A percentile compares a stretch with the other conserved stretches of the same genome.
Evolutionary conservation across 2,888 invertebrate genomes (phyloP).

Genomic region (Trichogramma evanescens): DNA sequence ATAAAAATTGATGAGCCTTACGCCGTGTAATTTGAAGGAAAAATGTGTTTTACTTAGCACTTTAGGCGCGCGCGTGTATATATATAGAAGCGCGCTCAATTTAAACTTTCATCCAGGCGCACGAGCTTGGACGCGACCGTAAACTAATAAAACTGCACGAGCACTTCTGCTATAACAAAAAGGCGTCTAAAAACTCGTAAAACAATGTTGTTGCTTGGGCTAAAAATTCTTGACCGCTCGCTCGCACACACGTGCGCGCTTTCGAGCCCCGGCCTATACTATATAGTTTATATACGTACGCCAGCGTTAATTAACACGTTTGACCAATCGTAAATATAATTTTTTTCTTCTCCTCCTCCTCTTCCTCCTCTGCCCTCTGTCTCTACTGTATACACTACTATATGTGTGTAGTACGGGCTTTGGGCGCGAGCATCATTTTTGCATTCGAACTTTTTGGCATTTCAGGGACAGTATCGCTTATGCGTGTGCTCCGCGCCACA

Average conservation of each 20-base stretch:
- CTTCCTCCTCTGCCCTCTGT: background rate
- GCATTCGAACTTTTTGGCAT: background rate
- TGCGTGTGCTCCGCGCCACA: no score
- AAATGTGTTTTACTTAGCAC: no score
- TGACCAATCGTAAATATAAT: conserved; percentile 19
- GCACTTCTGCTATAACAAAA: no score
- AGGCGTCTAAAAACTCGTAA: conserved; percentile 1
- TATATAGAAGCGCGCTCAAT: no score
- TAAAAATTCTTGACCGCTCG: conserved; percentile 5
- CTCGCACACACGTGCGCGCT: background rate
- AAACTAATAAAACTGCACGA: no score
- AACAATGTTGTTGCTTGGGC: conserved; percentile 11
- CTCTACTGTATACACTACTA: background rate
- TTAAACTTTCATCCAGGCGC: no score
- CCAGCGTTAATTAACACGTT: conserved; percentile 18
- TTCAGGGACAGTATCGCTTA: background rate
- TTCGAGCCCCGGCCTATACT: background rate
- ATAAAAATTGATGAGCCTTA: no score
- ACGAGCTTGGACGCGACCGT: no score
- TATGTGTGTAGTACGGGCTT: background rate
- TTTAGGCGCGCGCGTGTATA: no score
- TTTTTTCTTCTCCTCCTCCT: background rate
- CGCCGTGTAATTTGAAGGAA: no score
- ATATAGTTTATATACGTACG: no score
- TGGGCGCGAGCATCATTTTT: background rate